Conservation (phyloP, 2,113 vertebrate genomes). For the Podarcis muralis region DNA sequence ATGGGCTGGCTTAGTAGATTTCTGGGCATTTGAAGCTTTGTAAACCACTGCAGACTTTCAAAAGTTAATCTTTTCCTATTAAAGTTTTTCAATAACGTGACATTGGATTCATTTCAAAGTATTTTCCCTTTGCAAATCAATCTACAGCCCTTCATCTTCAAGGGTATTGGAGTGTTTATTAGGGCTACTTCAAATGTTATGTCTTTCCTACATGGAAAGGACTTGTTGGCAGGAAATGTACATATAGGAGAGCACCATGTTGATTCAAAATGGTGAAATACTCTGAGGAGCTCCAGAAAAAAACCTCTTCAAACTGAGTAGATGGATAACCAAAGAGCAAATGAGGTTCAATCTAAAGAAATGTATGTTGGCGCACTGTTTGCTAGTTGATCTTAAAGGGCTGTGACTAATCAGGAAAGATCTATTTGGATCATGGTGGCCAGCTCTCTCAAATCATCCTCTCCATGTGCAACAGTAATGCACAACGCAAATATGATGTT, state of each 20-base stretch:
- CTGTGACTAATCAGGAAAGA: neutral
- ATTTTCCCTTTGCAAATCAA: conserved; percentile 49
- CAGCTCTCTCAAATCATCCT: neutral
- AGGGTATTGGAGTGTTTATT: neutral
- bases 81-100: conserved; percentile 59
- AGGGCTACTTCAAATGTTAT: neutral
- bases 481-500: neutral
- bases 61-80: conserved; percentile 60
- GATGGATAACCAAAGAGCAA: neutral
- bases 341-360: too few relatives aligned
- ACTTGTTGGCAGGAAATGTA: neutral
- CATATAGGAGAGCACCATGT: neutral
- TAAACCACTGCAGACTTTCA: conserved; percentile 54
- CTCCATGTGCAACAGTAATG: neutral
- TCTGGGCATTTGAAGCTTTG: conserved; percentile 65
- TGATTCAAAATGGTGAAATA: neutral
- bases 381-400: too few relatives aligned
- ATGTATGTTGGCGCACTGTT: too few relatives aligned
- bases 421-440: neutral
- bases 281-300: neutral
- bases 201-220: neutral
- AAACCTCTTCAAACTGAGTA: neutral
- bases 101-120: conserved; percentile 62
- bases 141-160: conserved; percentile 40
- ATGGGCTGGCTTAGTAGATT: conserved; percentile 69